phyloP scores from a whole-genome alignment of 2,888 invertebrate species.

The Cosmia trapezina region DNA sequence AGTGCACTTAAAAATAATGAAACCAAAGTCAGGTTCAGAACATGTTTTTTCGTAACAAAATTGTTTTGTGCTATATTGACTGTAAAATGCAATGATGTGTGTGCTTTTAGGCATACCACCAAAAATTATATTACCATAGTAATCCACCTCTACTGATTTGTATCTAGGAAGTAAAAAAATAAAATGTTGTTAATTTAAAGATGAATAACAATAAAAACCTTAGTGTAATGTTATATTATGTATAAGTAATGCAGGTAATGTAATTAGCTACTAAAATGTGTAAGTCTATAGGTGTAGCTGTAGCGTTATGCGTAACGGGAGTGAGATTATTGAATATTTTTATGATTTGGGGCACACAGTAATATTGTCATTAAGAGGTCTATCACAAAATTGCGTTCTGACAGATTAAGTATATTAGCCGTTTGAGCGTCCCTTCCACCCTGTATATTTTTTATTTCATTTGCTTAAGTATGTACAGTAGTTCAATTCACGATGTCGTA shows the following conservation, averaged over 20 bases:
- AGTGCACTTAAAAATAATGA: constrained; percentile 61
- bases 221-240: constrained; percentile 35
- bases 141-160: constrained; percentile 60
- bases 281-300: constrained; percentile 45
- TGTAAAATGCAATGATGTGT: constrained; percentile 34
- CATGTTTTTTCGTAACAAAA: background rate
- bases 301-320: constrained; percentile 53
- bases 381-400: too few relatives aligned
- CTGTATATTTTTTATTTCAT: too few relatives aligned
- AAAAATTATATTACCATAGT: constrained; percentile 53
- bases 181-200: constrained; percentile 40
- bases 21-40: constrained; percentile 36
- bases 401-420: too few relatives aligned
- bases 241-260: constrained; percentile 54
- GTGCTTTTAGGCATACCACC: constrained; percentile 42
- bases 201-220: constrained; percentile 46
- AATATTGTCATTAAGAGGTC: constrained; percentile 31
- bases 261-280: constrained; percentile 50
- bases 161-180: constrained; percentile 42
- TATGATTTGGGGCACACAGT: constrained; percentile 48
- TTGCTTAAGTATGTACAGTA: too few relatives aligned
- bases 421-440: too few relatives aligned
- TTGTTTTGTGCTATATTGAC: constrained; percentile 28
- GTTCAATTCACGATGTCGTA: too few relatives aligned
- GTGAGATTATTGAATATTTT: constrained; percentile 69